Percentiles rank a stretch among this genome's conserved stretches.
Evolutionary conservation across 1,140 invertebrate genomes (phyloP).

Genomic region (Drosophila littoralis): DNA sequence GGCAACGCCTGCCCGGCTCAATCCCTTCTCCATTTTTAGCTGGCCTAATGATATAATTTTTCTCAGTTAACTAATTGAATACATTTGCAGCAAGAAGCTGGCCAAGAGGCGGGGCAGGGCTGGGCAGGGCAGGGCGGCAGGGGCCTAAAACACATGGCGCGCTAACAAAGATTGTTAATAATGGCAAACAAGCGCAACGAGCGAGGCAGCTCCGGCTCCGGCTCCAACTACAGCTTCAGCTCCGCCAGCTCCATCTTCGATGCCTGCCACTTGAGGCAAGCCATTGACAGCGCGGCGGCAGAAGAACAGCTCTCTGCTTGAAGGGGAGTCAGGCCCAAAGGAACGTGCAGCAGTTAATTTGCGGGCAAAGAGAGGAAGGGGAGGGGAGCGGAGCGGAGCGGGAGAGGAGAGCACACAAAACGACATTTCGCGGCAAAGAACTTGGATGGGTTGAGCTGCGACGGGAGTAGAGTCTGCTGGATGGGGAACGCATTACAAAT

Average conservation of each 20-base stretch:
- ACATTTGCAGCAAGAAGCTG: conserved; percentile 61
- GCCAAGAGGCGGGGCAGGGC: conserved; percentile 7
- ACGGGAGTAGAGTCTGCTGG: conserved; percentile 14
- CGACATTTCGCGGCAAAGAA: conserved; percentile 76
- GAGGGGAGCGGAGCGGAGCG: background rate
- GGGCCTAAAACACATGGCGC: conserved; percentile 59
- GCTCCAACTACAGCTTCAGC: conserved; percentile 10
- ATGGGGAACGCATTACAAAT: conserved; percentile 76
- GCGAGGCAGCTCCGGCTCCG: conserved; percentile 25
- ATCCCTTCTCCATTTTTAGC: conserved; percentile 8
- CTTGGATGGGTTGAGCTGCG: conserved; percentile 31
- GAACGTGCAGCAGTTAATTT: conserved; percentile 41
- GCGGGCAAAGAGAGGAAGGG: conserved; percentile 9
- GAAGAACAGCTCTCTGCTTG: background rate
- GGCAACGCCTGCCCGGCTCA: conserved; percentile 5
- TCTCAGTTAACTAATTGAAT: conserved; percentile 83
- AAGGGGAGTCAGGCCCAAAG: conserved; percentile 12
- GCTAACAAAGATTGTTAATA: conserved; percentile 82
- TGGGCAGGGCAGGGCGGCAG: conserved; percentile 3
- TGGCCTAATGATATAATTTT: conserved; percentile 80
- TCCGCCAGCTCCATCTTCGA: conserved; percentile 18
- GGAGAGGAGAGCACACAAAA: conserved; percentile 71
- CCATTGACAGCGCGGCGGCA: conserved; percentile 32
- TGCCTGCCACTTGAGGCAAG: conserved; percentile 36
- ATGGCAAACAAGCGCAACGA: conserved; percentile 77